Conservation (phyloP, 2,888 invertebrate species). For the Lasiommata megera region DNA sequence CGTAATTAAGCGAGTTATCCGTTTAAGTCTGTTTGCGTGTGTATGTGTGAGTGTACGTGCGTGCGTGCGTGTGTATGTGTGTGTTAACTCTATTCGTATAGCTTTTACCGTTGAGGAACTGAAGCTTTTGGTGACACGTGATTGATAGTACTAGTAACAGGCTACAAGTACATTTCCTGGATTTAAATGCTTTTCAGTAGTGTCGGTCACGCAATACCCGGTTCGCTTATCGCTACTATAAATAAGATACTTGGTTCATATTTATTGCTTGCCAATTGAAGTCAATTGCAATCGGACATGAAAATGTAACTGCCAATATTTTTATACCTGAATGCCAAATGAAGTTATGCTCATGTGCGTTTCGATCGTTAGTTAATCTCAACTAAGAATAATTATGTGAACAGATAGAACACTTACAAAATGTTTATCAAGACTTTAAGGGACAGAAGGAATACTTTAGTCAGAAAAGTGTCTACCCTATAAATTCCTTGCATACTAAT, state of each 20-base stretch:
- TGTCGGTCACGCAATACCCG: constrained; percentile 30
- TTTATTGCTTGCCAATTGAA: constrained; percentile 27
- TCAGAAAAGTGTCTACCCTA: too few relatives aligned
- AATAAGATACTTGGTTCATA: constrained; percentile 24
- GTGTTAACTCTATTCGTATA: background rate
- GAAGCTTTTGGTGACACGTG: constrained; percentile 19
- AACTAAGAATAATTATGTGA: too few relatives aligned
- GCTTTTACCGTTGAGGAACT: background rate
- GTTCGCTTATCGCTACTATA: constrained; percentile 22
- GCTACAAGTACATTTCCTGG: constrained; percentile 24
- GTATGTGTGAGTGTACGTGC: too few relatives aligned
- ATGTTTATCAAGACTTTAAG: too few relatives aligned
- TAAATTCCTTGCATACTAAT: too few relatives aligned
- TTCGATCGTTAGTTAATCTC: too few relatives aligned
- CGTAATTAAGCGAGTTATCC: too few relatives aligned
- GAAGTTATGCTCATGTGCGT: too few relatives aligned
- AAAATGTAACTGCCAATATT: constrained; percentile 9
- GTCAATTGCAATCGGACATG: constrained; percentile 12
- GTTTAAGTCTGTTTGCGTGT: too few relatives aligned
- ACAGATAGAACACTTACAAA: too few relatives aligned
- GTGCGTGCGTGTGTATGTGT: background rate
- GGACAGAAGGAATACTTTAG: too few relatives aligned
- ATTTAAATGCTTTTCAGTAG: constrained; percentile 32
- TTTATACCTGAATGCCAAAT: background rate
- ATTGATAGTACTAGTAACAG: constrained; percentile 24